Evolutionary conservation across 2,113 vertebrate genomes (phyloP), one percentile per base, ranked within the genome.

Genomic region (Gymnarchus niloticus): DNA sequence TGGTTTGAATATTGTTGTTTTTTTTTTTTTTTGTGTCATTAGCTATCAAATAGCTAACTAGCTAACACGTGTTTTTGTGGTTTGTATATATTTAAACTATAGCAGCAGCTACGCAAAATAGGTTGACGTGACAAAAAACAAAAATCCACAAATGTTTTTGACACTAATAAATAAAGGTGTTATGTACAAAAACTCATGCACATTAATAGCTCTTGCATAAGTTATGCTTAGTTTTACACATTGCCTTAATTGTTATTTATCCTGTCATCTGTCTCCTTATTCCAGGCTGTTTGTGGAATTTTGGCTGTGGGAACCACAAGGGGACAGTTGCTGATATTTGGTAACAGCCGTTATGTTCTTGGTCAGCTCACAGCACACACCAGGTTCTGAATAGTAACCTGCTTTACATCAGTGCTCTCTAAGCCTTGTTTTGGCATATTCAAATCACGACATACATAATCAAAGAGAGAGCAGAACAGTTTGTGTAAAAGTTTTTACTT

Each of bases 281-380:
- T 81, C 41, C 48, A 87, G 86, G 86, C 86, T 87, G 86, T 84
- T 37, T 76, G 78, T 85, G 84, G 80, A 6, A 51, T 85, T 65
- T 73, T 87, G 37, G 86, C 86, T 46, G 52, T 87, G 51, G 86
- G 86, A 84, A 87, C 86, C 37, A 57, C 83, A 49, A 83, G 23
- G 14, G 86, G 86, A 44, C 81, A 84, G 65, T 37, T 87, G 56
- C 86, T 84, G 19, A 84, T 87, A 56, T 84, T 87, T 84, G 81
- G 86, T 87, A 87, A 84, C 25, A 19, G 46, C 21, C 65, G 57
- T n/a, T 9, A 49, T 69, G n/a, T 84, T 41, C 28, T 33, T 41
- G 14, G 33, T 73, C 0, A n/a, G 12, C 65, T 41, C 14, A 33
- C 14, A 73, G 33, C 33, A 73, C 14, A 73, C 33, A 73, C 28